These are phyloP conservation scores for Gorilla gorilla DNA, from an alignment of 2,113 vertebrate species.

Conservation along the genomic window DNA sequence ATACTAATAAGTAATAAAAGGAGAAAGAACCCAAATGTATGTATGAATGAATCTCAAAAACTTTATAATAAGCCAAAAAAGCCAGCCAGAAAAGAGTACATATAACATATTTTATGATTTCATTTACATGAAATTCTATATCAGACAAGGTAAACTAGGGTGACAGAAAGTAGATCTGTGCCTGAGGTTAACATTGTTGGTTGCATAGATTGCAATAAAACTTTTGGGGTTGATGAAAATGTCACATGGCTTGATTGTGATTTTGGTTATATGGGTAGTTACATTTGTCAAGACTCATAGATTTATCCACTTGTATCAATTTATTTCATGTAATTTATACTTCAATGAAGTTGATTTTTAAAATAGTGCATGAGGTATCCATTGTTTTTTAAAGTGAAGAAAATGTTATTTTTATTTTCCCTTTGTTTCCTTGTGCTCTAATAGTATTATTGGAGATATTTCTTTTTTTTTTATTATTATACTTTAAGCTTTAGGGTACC, in stretches of 20 bases:
- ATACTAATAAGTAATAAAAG: neutral
- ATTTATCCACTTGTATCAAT: neutral
- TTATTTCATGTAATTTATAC: neutral
- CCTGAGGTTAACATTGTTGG: neutral
- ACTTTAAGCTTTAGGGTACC: too few species aligned
- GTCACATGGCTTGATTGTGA: neutral
- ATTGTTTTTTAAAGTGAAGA: neutral
- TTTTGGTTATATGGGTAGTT: neutral
- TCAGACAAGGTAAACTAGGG: neutral
- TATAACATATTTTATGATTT: neutral
- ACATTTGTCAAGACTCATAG: neutral
- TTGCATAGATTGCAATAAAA: neutral
- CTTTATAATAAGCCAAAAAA: slow-evolving; percentile 5
- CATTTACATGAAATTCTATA: neutral
- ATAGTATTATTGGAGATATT: slow-evolving; percentile 44
- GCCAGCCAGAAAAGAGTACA: neutral
- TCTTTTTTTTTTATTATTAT: neutral
- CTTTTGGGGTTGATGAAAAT: neutral
- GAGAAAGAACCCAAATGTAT: neutral
- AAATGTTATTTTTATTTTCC: neutral
- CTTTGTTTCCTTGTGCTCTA: slow-evolving; percentile 18
- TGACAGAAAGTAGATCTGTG: neutral
- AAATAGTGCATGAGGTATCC: neutral
- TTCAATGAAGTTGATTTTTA: neutral
- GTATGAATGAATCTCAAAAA: neutral